A percentile compares a stretch with the other conserved stretches of the same genome.
These are phyloP conservation scores for Callimorpha dominula DNA, from an alignment of 2,888 invertebrate genomes.

Conservation along the genomic window DNA sequence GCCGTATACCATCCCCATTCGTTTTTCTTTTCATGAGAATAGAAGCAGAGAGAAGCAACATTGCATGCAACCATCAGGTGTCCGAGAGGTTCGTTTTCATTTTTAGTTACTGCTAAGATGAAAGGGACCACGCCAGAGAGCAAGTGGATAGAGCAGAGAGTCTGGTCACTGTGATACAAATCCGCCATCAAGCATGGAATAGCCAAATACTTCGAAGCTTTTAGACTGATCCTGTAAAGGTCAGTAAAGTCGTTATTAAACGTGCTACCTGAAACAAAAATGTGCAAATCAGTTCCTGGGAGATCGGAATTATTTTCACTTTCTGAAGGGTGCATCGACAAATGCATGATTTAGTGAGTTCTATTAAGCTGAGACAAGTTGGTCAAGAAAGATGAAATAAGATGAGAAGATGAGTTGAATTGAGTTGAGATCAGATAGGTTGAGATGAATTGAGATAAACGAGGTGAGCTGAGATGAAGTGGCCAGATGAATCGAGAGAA, in stretches of 20 bases:
- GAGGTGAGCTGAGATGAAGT: no score
- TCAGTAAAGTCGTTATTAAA: slow-evolving; percentile 66
- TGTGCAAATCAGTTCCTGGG: not conserved
- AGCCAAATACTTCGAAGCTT: slow-evolving; percentile 70
- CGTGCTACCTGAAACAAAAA: slow-evolving; percentile 58
- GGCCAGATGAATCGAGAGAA: no score
- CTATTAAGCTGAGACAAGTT: no score
- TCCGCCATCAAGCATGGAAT: slow-evolving; percentile 78
- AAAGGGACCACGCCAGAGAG: slow-evolving; percentile 75
- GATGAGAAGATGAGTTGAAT: no score
- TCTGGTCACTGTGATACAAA: slow-evolving; percentile 58
- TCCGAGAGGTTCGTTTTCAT: slow-evolving; percentile 66
- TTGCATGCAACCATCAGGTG: slow-evolving; percentile 70
- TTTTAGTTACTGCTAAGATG: slow-evolving; percentile 62
- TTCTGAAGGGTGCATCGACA: no score
- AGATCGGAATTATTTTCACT: no score
- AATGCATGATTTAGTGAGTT: no score
- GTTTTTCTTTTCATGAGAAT: slow-evolving; percentile 58
- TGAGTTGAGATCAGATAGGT: no score
- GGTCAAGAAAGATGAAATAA: no score
- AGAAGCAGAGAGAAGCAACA: slow-evolving; percentile 66
- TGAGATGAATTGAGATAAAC: no score
- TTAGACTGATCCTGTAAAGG: slow-evolving; percentile 64
- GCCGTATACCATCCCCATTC: slow-evolving; percentile 77
- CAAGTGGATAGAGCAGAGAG: slow-evolving; percentile 63